These are phyloP conservation scores for Aphrocallistes beatrix DNA, from an alignment of 37 sponge, comb jelly and placozoan species.

Conservation along the genomic window DNA sequence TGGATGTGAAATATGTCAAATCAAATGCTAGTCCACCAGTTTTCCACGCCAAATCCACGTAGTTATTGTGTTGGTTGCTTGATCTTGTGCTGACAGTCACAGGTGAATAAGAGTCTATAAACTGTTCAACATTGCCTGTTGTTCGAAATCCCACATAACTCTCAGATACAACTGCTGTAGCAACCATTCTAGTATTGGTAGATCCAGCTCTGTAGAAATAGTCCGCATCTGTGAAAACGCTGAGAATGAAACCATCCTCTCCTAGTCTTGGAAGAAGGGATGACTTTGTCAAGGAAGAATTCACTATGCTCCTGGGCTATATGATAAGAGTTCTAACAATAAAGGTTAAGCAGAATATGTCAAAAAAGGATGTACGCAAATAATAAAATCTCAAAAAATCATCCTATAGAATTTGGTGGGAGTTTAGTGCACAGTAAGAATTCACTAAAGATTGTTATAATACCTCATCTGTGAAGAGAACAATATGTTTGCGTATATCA, in stretches of 20 bases:
- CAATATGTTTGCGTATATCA: neutral
- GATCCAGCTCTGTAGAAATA: neutral
- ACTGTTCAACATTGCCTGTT: neutral
- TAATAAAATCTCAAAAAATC: no score
- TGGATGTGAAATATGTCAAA: neutral
- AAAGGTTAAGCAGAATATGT: neutral
- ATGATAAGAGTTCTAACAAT: neutral
- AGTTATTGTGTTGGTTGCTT: neutral
- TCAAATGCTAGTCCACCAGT: neutral
- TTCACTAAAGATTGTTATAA: no score
- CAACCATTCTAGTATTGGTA: neutral
- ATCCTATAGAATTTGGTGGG: no score
- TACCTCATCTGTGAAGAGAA: neutral
- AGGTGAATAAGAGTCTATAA: neutral
- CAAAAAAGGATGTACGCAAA: no score
- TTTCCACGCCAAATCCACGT: conserved; percentile 2
- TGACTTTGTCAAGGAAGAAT: neutral
- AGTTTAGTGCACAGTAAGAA: no score
- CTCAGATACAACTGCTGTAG: neutral
- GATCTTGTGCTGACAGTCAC: neutral
- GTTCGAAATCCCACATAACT: neutral
- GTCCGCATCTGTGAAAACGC: neutral
- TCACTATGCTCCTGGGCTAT: neutral
- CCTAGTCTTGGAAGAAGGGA: neutral
- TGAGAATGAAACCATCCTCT: neutral